A percentile compares a stretch with the other conserved stretches of the same genome.
These are phyloP conservation scores for Bovichtus variegatus DNA, from an alignment of 2,797 vertebrate genomes.

Conservation along the genomic window DNA sequence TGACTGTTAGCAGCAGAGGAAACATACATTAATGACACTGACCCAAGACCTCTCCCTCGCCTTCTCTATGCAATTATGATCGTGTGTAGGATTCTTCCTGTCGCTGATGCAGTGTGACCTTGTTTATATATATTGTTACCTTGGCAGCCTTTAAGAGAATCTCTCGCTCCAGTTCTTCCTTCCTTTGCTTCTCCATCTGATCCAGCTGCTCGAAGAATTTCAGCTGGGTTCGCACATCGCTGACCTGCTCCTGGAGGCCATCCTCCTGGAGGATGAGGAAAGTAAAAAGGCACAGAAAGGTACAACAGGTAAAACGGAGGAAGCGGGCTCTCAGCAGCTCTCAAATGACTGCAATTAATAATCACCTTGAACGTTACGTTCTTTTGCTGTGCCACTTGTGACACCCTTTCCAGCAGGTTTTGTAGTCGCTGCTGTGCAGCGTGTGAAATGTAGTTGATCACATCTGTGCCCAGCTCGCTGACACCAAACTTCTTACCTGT, in stretches of 20 bases:
- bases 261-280: slow-evolving; percentile 86
- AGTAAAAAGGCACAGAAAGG: neutral
- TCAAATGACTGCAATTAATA: neutral
- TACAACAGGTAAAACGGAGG: neutral
- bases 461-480: slow-evolving; percentile 91
- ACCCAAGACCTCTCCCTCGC: slow-evolving; percentile 22
- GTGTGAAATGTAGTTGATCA: slow-evolving; percentile 93
- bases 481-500: slow-evolving; percentile 94
- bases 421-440: slow-evolving; percentile 92
- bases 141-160: slow-evolving; percentile 95
- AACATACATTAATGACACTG: slow-evolving; percentile 44
- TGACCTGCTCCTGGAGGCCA: slow-evolving; percentile 89
- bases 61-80: slow-evolving; percentile 15
- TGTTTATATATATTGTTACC: slow-evolving; percentile 74
- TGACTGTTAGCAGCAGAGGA: slow-evolving; percentile 14
- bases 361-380: slow-evolving; percentile 92
- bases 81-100: neutral
- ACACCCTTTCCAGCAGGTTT: slow-evolving; percentile 92
- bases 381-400: slow-evolving; percentile 93
- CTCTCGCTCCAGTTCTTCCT: slow-evolving; percentile 95
- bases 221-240: slow-evolving; percentile 92
- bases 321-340: neutral
- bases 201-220: slow-evolving; percentile 97
- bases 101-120: neutral
- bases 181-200: slow-evolving; percentile 95